Evolutionary conservation across 2,113 vertebrate genomes (phyloP).

Genomic region (Aptenodytes patagonicus): DNA sequence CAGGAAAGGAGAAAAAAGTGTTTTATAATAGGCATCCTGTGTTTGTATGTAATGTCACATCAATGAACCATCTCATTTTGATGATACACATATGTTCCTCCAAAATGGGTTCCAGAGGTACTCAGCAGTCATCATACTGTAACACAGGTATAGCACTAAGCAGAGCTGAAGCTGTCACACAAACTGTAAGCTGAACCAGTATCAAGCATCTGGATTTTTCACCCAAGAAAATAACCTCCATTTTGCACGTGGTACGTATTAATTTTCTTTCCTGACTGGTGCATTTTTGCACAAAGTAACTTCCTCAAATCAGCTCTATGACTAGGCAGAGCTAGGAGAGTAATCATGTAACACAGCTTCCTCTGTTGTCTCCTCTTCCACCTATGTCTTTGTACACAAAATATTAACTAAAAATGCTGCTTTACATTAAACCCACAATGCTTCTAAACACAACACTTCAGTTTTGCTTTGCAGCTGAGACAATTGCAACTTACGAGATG

Average conservation of each 20-base stretch:
- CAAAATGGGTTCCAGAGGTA: not conserved
- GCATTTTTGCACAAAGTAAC: not conserved
- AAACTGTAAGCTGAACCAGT: not conserved
- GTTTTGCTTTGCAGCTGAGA: not conserved
- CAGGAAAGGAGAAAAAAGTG: constrained; percentile 38
- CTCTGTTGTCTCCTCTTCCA: not conserved
- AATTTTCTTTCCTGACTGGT: constrained; percentile 6
- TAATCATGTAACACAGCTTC: not conserved
- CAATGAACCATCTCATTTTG: not conserved
- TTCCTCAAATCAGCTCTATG: not conserved
- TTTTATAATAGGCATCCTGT: constrained; percentile 54
- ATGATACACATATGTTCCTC: not conserved
- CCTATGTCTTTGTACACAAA: not conserved
- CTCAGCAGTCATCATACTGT: not conserved
- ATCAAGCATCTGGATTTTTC: not conserved
- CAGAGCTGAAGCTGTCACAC: not conserved
- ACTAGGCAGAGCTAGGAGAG: not conserved
- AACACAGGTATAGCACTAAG: not conserved
- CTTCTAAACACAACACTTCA: not conserved
- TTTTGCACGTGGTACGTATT: not conserved
- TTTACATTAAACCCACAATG: not conserved
- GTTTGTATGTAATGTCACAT: constrained; percentile 17
- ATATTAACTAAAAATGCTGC: not conserved
- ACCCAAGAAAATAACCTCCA: not conserved
- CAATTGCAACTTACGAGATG: not conserved